Conservation (phyloP, 2,797 vertebrate species). For the Cottoperca gobio region DNA sequence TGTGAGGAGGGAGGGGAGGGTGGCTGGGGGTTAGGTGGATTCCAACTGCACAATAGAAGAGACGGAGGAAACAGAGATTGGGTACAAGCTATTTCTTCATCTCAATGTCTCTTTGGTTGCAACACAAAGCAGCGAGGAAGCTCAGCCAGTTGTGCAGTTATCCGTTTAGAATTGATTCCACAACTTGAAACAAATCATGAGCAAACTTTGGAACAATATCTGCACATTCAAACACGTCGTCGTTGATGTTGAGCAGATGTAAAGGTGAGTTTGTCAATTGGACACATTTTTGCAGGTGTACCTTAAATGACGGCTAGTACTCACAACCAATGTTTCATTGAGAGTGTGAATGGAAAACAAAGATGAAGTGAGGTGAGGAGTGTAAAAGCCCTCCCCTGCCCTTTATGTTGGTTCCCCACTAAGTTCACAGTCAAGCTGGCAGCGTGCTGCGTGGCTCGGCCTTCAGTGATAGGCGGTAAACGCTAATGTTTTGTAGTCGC, state of each 20-base stretch:
- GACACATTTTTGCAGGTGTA: background rate
- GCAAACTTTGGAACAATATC: too few species aligned
- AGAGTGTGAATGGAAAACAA: slow-evolving; percentile 47
- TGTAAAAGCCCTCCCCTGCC: slow-evolving; percentile 16
- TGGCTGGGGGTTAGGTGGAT: slow-evolving; percentile 22
- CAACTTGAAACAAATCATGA: background rate
- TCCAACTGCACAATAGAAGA: slow-evolving; percentile 61
- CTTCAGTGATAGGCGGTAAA: slow-evolving; percentile 56
- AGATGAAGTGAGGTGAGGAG: slow-evolving; percentile 49
- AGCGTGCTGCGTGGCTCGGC: slow-evolving; percentile 44
- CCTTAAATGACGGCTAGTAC: background rate
- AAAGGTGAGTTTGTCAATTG: background rate
- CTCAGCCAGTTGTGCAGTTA: slow-evolving; percentile 21
- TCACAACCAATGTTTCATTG: slow-evolving; percentile 42
- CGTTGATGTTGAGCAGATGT: background rate
- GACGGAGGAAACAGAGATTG: slow-evolving; percentile 48
- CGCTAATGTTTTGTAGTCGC: slow-evolving; percentile 58
- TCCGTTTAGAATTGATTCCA: background rate
- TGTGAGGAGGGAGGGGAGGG: slow-evolving; percentile 72
- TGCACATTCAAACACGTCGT: background rate
- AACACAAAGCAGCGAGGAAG: slow-evolving; percentile 9
- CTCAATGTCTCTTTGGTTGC: slow-evolving; percentile 25
- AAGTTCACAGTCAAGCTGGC: slow-evolving; percentile 69
- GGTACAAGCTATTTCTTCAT: slow-evolving; percentile 16
- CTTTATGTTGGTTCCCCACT: slow-evolving; percentile 55